These are phyloP conservation scores for zebrafish (Danio rerio) DNA, from an alignment of 2,113 vertebrate species.

Conservation along the genomic window GRCz12tu NC_133186.1:34558001-34558500, in stretches of 20 bases:
- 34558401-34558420: slow-evolving; percentile 29
- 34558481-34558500: slow-evolving; percentile 16
- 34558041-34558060: slow-evolving; percentile 31
- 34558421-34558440: not conserved
- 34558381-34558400: slow-evolving; percentile 18
- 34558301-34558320: slow-evolving; percentile 56
- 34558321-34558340: no score
- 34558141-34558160: slow-evolving; percentile 19
- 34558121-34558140: slow-evolving; percentile 54
- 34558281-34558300: slow-evolving; percentile 45
- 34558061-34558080: not conserved
- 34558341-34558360: slow-evolving; percentile 35
- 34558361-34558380: not conserved
- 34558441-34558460: not conserved
- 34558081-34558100: slow-evolving; percentile 30
- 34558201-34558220: slow-evolving; percentile 41
- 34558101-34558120: slow-evolving; percentile 17
- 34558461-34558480: slow-evolving; percentile 19
- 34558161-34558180: slow-evolving; percentile 28
- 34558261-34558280: slow-evolving; percentile 56
- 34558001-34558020: no score
- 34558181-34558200: slow-evolving; percentile 24
- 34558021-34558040: slow-evolving; percentile 26
- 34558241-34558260: slow-evolving; percentile 48
- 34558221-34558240: slow-evolving; percentile 50